Evolutionary conservation across 2,113 vertebrate genomes (phyloP), one percentile per base, ranked within the genome.

Genomic region (Coregonus clupeaformis): DNA sequence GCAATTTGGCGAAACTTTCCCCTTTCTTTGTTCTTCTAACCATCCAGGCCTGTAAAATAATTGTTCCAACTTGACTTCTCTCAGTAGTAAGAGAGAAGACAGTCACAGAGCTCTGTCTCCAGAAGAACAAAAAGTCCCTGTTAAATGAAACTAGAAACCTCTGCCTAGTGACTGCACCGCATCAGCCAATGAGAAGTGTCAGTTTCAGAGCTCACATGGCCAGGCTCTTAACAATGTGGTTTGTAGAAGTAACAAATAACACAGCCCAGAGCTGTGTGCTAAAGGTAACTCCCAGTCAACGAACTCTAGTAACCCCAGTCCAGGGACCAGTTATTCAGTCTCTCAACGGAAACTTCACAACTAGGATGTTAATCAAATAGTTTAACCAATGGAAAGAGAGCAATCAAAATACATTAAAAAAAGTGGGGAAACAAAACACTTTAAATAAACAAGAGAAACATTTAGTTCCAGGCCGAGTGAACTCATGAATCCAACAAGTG

Each of bases 271-370:
- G 89, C 88, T 52, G 64, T 69, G 71, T 30, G 77, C 14, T 27
- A 2, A n/a, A n/a, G 22, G 89, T 93, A 91, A 91, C 90, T 90
- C n/a, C 4, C 81, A 18, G 88, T 87, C 92, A 92, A 47, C 79
- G 90, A 85, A 90, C 92, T 87, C 29, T 16, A 86, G 87, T 92
- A 89, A 93, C 83, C 90, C 79, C 6, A 60, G 7, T 11, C 0
- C 13, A 22, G 49, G 49, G 57, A 60, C 57, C n/a, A 22, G 57
- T 60, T n/a, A 5, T 16, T 24, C 57, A 24, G 57, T 22, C 57
- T 22, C 57, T 22, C 57, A 60, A 22, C 3, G n/a, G 9, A 60
- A 60, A 64, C 60, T 68, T 30, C 52, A 59, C 47, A 71, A 57
- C 6, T 6, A 72, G 29, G 12, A 2, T 72, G 29, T 71, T 11